Evolutionary conservation across 2,888 invertebrate species (phyloP), one percentile per base, ranked within the genome.

Genomic region (Pteria penguin): DNA sequence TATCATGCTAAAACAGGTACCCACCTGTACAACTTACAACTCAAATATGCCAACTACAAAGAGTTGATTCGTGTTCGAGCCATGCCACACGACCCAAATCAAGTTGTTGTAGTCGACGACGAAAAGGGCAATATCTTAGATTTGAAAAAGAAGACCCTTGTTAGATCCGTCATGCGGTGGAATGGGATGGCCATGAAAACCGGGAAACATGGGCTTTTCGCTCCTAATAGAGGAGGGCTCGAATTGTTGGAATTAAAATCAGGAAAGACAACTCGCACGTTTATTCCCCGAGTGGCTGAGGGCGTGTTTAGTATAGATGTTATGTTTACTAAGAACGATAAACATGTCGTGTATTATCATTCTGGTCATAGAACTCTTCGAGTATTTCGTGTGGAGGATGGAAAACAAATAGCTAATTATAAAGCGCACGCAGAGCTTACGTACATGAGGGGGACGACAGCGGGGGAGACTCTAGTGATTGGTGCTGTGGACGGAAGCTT

Each of bases 301-400:
- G 99, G 99, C 0, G 98, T 99, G 0, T 98, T 98, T 92, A 97
- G 97, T 1, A 97, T 98, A 26, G 97, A 97, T 82, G 87, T 88
- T 3, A 95, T 96, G 93, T 99, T 99, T 92, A 98, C 97, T 75
- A 96, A 96, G 81, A 97, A 96, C 1, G 97, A 98, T 86, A 96
- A 97, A 87, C 98, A 99, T 87, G 98, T 98, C 1, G 94, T 98
- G 66, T 99, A 99, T 90, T 99, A 99, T 89, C 98, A 99, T 91
- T 98, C 97, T 83, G 98, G 98, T 0, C 95, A 96, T 87, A 97
- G 98, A 92, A 98, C 98, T 0, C 94, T 99, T 71, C 94, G 98
- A 76, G 96, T 98, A 0, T 98, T 98, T 92, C 96, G 97, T 85
- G 96, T 97, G 14, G 92, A 94, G 0, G 98, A 99, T 90, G 97